A percentile compares a stretch with the other conserved stretches of the same genome.
Conservation (phyloP, 2,113 vertebrate species). For the Leuciscus idus region DNA sequence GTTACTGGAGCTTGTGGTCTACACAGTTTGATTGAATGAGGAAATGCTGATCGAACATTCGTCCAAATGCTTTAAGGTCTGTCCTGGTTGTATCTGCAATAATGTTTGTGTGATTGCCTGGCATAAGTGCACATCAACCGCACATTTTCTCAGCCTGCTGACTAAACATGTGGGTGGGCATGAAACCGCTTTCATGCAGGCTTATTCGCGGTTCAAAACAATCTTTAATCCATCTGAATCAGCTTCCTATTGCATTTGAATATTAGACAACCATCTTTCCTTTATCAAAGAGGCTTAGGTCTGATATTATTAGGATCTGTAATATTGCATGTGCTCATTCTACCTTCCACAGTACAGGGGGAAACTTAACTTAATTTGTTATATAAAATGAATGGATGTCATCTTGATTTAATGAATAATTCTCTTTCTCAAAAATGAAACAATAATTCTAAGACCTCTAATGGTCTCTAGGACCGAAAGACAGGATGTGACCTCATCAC, state of each 20-base stretch:
- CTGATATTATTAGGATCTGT: not conserved
- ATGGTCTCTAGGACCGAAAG: not conserved
- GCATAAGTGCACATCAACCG: conserved; percentile 4
- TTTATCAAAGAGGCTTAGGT: not conserved
- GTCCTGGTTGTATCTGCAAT: not conserved
- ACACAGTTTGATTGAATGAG: not conserved
- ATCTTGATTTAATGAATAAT: not conserved
- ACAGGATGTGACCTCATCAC: conserved; percentile 31
- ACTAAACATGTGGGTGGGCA: conserved; percentile 31
- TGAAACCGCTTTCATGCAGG: conserved; percentile 10
- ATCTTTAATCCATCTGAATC: conserved; percentile 17
- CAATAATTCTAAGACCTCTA: not conserved
- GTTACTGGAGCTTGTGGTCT: not conserved
- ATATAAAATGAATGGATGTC: not conserved
- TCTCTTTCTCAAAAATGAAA: not conserved
- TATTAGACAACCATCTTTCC: not conserved
- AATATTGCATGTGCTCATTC: not conserved
- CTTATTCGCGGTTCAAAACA: not conserved
- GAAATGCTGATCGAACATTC: not conserved
- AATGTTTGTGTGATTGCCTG: not conserved
- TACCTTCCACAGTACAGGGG: not conserved
- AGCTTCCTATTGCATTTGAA: not conserved
- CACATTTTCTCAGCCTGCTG: conserved; percentile 4
- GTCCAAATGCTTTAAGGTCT: not conserved
- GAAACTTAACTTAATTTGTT: not conserved